A percentile compares a stretch with the other conserved stretches of the same genome.
Evolutionary conservation across 2,888 invertebrate genomes (phyloP).

Genomic region (Muschampia plurimacula): DNA sequence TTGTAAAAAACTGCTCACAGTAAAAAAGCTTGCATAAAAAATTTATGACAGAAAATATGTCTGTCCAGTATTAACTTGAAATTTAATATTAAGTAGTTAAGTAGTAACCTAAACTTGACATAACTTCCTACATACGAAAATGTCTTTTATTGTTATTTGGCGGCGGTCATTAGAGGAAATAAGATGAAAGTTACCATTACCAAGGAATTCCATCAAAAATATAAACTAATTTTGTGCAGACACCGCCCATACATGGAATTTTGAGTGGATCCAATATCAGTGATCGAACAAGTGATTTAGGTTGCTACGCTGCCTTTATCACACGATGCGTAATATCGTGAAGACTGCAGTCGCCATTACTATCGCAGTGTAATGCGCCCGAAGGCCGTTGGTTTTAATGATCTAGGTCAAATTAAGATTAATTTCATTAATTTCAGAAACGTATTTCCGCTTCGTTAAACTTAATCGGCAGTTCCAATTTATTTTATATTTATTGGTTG

Average conservation of each 20-base stretch:
- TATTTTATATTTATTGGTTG: conserved; percentile 12
- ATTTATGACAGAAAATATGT: too few species aligned
- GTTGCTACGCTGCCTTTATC: conserved; percentile 31
- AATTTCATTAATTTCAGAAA: conserved; percentile 28
- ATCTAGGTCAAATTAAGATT: conserved; percentile 33
- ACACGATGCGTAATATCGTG: conserved; percentile 35
- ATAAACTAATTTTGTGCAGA: conserved; percentile 12
- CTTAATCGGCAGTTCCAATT: conserved; percentile 10
- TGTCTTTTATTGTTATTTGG: too few species aligned
- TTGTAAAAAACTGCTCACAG: too few species aligned
- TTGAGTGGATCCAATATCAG: conserved; percentile 26
- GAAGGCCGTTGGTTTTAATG: conserved; percentile 28
- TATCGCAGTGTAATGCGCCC: conserved; percentile 23
- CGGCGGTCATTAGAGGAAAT: too few species aligned
- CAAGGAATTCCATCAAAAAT: neutral
- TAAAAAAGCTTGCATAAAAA: too few species aligned
- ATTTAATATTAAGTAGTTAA: too few species aligned
- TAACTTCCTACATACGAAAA: too few species aligned
- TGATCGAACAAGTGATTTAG: conserved; percentile 31
- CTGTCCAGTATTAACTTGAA: too few species aligned
- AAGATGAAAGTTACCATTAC: neutral
- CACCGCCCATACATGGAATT: conserved; percentile 18
- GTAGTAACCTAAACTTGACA: too few species aligned
- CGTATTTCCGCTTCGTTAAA: conserved; percentile 20
- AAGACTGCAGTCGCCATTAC: conserved; percentile 27